A percentile compares a stretch with the other conserved stretches of the same genome.
Evolutionary conservation across 2,888 invertebrate species (phyloP).

Genomic region (Allolobophora icterica): DNA sequence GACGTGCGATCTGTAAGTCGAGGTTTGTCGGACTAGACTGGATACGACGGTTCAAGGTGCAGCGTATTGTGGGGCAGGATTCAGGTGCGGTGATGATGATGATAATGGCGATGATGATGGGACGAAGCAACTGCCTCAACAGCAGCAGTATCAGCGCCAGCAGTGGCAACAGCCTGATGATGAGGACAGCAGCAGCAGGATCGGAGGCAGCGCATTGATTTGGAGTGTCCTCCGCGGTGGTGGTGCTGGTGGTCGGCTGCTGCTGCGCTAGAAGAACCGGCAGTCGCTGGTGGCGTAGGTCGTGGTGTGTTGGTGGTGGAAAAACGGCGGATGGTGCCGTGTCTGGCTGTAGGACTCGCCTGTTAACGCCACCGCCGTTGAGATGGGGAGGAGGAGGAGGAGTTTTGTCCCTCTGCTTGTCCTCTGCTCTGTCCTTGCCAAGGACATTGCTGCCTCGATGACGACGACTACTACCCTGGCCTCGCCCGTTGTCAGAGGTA

Average conservation of each 20-base stretch:
- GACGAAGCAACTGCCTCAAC: not conserved
- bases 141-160: not conserved
- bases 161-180: not conserved
- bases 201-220: not conserved
- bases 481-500: not conserved
- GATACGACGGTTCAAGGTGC: not conserved
- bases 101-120: not conserved
- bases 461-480: slow-evolving; percentile 4
- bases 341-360: slow-evolving; percentile 17
- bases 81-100: not conserved
- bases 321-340: not conserved
- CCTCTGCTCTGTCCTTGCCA: not conserved
- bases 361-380: not conserved
- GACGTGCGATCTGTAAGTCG: not conserved
- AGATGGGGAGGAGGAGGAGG: not conserved
- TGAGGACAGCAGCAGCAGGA: not conserved
- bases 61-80: not conserved
- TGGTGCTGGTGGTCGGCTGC: no score
- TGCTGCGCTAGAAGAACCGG: not conserved
- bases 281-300: not conserved
- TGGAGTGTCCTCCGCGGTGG: not conserved
- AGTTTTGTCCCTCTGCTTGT: not conserved
- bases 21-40: not conserved
- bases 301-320: not conserved
- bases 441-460: not conserved